These are phyloP conservation scores for Volucella bombylans DNA, from an alignment of 2,888 invertebrate genomes.

Conservation along the genomic window DNA sequence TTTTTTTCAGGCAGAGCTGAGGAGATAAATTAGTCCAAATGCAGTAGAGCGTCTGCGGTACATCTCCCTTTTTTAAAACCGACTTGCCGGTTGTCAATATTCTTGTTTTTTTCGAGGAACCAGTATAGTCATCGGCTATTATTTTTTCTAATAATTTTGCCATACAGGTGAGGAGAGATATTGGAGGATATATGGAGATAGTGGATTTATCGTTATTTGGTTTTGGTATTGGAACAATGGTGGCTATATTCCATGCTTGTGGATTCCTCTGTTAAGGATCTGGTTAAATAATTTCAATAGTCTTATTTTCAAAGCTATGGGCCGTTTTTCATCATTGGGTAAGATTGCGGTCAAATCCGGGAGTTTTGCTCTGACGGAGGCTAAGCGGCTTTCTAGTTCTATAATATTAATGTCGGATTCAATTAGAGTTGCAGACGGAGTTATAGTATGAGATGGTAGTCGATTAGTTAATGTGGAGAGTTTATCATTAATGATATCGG, in stretches of 20 bases:
- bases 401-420: conserved; percentile 1
- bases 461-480: background rate
- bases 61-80: too few species aligned
- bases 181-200: conserved; percentile 15
- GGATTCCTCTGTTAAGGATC: background rate
- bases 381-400: background rate
- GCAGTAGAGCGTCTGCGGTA: too few species aligned
- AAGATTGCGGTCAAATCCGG: background rate
- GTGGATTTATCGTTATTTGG: conserved; percentile 12
- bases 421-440: background rate
- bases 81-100: too few species aligned
- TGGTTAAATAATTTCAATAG: background rate
- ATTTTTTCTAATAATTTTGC: too few species aligned
- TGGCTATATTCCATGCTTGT: conserved; percentile 16
- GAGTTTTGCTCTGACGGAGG: background rate
- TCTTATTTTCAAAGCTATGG: background rate
- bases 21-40: too few species aligned
- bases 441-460: background rate
- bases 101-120: too few species aligned
- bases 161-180: too few species aligned
- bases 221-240: conserved; percentile 29
- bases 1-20: too few species aligned
- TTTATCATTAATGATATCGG: background rate
- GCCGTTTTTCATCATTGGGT: background rate
- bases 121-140: too few species aligned